phyloP scores from a whole-genome alignment of 2,113 vertebrate species.

The Lanius ludovicianus region DNA sequence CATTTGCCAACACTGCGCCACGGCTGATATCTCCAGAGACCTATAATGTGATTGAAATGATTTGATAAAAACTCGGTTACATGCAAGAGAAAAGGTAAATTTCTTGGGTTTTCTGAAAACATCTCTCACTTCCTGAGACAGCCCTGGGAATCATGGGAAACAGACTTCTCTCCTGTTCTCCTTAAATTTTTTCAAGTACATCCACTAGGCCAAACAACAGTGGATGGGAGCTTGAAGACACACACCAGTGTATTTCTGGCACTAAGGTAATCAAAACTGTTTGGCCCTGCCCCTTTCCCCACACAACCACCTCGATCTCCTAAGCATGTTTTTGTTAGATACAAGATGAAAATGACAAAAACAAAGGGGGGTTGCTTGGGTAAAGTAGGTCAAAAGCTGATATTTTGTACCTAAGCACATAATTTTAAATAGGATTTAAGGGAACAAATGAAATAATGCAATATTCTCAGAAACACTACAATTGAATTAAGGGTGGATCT shows the following conservation, averaged over 20 bases:
- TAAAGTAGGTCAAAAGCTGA: neutral
- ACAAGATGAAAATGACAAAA: neutral
- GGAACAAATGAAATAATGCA: neutral
- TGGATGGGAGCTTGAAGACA: neutral
- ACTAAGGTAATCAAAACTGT: neutral
- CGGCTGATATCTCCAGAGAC: neutral
- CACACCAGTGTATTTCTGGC: accelerated
- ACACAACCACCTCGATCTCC: neutral
- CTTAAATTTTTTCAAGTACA: neutral
- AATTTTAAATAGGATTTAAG: neutral
- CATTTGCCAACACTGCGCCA: neutral
- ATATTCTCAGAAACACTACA: neutral
- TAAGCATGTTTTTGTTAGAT: neutral
- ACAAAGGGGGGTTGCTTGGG: neutral
- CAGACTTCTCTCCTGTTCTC: neutral
- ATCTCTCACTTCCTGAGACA: neutral
- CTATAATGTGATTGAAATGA: neutral
- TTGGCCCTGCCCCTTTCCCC: neutral
- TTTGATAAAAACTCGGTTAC: neutral
- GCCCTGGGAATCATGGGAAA: neutral
- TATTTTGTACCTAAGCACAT: neutral
- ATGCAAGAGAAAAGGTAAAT: neutral
- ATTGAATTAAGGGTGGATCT: neutral
- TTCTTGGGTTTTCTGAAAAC: neutral
- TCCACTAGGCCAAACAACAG: neutral